These are phyloP conservation scores for Ceratina japonica DNA, from an alignment of 1,140 invertebrate species.

Conservation along the genomic window DNA sequence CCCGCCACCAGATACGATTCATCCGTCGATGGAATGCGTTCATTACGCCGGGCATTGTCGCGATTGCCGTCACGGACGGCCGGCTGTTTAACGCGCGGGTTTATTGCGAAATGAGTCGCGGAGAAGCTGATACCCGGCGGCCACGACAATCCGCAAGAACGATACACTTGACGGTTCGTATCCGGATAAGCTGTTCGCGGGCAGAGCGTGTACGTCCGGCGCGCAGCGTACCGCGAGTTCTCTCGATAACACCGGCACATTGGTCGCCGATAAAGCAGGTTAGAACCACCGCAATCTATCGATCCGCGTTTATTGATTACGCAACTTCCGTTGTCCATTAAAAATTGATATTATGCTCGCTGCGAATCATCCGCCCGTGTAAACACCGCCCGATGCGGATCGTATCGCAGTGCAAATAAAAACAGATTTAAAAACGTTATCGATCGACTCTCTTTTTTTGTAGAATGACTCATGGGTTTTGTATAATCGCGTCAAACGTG, in stretches of 20 bases:
- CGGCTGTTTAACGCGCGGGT: conserved; percentile 20
- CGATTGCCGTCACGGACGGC: conserved; percentile 15
- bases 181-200: neutral
- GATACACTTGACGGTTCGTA: conserved; percentile 2
- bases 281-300: neutral
- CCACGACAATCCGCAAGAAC: conserved; percentile 6
- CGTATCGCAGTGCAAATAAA: too few relatives aligned
- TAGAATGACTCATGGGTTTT: too few relatives aligned
- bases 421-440: too few relatives aligned
- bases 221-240: neutral
- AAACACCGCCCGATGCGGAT: too few relatives aligned
- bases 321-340: too few relatives aligned
- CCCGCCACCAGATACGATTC: conserved; percentile 25
- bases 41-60: neutral
- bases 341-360: too few relatives aligned
- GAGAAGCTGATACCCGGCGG: conserved; percentile 14
- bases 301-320: too few relatives aligned
- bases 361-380: too few relatives aligned
- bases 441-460: too few relatives aligned
- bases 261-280: conserved; percentile 28
- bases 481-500: too few relatives aligned
- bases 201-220: neutral
- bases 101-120: conserved; percentile 21
- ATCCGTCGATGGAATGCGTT: conserved; percentile 20
- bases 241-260: conserved; percentile 6